A percentile compares a stretch with the other conserved stretches of the same genome.
Evolutionary conservation across 2,797 vertebrate genomes (phyloP).

Genomic region (Nyctalus aviator): DNA sequence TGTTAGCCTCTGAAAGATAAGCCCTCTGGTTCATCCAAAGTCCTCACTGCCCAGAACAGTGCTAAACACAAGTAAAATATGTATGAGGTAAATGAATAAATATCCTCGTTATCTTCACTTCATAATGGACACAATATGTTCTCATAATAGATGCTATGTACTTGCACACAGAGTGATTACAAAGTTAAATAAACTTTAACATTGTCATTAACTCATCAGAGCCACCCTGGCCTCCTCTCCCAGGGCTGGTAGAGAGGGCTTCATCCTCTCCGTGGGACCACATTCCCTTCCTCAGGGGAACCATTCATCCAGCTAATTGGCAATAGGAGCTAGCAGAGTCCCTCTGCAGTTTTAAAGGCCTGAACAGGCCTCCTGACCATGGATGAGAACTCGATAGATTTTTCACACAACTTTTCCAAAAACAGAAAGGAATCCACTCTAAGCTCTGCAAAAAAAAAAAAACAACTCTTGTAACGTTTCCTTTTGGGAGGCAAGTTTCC

Average conservation of each 20-base stretch:
- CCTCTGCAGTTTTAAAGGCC: neutral
- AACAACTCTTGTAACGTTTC: constrained; percentile 71
- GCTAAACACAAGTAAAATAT: neutral
- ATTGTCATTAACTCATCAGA: neutral
- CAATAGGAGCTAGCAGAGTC: constrained; percentile 60
- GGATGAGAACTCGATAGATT: constrained; percentile 71
- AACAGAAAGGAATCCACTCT: constrained; percentile 70
- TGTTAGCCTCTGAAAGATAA: neutral
- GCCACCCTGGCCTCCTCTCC: neutral
- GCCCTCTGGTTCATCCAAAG: neutral
- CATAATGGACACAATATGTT: neutral
- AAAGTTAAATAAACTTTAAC: constrained; percentile 39
- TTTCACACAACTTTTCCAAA: constrained; percentile 82
- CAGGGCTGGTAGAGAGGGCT: neutral
- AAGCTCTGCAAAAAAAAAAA: constrained; percentile 14
- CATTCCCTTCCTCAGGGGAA: constrained; percentile 26
- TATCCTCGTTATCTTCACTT: neutral
- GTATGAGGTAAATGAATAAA: neutral
- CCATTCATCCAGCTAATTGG: constrained; percentile 16
- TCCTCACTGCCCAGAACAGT: neutral
- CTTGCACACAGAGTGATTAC: neutral
- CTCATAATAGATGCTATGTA: neutral
- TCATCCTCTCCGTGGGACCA: fast-evolving
- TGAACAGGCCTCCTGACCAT: neutral
- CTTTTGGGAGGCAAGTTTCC: constrained; percentile 73